A percentile compares a stretch with the other conserved stretches of the same genome.
phyloP scores from a whole-genome alignment of 2,888 invertebrate genomes.

The Clanis bilineata region DNA sequence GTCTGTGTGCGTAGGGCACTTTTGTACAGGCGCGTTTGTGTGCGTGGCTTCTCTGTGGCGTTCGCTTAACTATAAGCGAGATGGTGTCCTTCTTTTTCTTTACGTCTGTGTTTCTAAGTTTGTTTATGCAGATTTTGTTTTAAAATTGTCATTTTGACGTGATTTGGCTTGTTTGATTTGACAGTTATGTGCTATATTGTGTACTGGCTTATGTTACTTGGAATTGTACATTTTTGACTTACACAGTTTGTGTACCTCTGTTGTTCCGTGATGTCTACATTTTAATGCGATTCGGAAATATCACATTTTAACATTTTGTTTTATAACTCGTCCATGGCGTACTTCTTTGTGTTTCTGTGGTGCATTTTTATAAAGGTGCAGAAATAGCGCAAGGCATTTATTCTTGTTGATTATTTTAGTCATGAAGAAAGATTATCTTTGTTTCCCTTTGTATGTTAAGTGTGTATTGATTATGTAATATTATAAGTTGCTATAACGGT shows the following conservation, averaged over 20 bases:
- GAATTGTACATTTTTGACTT: not conserved
- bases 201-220: not conserved
- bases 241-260: conserved; percentile 15
- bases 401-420: too few species aligned
- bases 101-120: not conserved
- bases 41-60: too few species aligned
- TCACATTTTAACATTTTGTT: not conserved
- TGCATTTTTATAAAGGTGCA: too few species aligned
- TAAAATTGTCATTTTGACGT: conserved; percentile 1
- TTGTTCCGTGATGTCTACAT: not conserved
- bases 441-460: too few species aligned
- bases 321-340: not conserved
- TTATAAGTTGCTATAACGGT: too few species aligned
- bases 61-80: too few species aligned
- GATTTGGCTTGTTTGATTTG: conserved; percentile 1
- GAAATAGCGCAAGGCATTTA: too few species aligned
- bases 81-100: too few species aligned
- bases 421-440: too few species aligned
- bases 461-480: too few species aligned
- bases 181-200: not conserved
- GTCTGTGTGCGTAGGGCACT: too few species aligned
- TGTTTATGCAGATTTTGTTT: conserved; percentile 12
- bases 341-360: conserved; percentile 2
- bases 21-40: too few species aligned
- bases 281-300: not conserved